A percentile compares a stretch with the other conserved stretches of the same genome.
These are phyloP conservation scores for Passerculus sandwichensis DNA, from an alignment of 2,797 vertebrate species.

Conservation along the genomic window DNA sequence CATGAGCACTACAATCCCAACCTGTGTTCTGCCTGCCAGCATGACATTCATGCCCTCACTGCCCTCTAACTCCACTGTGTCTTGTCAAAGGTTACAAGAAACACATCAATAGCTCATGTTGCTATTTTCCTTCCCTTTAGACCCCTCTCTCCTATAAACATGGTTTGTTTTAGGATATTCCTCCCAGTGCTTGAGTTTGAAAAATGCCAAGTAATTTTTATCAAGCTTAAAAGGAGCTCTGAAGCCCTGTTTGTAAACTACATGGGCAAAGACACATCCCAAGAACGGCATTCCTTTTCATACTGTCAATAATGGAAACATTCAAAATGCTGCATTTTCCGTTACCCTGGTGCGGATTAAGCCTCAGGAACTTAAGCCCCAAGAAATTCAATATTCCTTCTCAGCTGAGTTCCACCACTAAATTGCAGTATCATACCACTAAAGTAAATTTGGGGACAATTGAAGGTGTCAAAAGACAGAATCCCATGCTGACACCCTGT, in stretches of 20 bases:
- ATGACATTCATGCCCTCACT: background rate
- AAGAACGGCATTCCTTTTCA: background rate
- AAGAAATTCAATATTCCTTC: conserved; percentile 17
- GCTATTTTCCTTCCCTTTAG: background rate
- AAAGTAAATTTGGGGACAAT: conserved; percentile 17
- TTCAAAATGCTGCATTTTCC: background rate
- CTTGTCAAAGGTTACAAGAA: background rate
- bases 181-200: background rate
- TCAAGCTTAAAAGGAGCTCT: background rate
- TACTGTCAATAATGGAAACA: background rate
- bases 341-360: background rate
- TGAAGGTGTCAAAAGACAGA: background rate
- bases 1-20: background rate
- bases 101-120: background rate
- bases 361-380: background rate
- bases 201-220: background rate
- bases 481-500: background rate
- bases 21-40: background rate
- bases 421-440: background rate
- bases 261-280: background rate
- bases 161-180: background rate
- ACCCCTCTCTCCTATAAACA: background rate
- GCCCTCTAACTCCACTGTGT: background rate
- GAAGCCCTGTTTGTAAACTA: background rate
- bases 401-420: background rate